A percentile compares a stretch with the other conserved stretches of the same genome.
Evolutionary conservation across 1,140 invertebrate genomes (phyloP).

Genomic region (Lepidurus packardi): DNA sequence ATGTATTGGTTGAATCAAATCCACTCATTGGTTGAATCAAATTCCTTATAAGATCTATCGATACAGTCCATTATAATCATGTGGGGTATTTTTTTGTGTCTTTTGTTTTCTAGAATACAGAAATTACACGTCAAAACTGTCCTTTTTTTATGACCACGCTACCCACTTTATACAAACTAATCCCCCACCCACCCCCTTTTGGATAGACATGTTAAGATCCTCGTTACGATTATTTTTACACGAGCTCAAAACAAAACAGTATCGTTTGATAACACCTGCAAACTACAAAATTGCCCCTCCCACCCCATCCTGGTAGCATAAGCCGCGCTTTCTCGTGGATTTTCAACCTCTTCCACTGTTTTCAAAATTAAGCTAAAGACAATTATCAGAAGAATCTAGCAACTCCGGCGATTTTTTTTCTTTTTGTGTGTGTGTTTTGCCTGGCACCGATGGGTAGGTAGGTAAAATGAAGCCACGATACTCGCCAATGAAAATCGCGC

Average conservation of each 20-base stretch:
- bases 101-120: no score
- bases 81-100: no score
- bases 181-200: background rate
- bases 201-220: background rate
- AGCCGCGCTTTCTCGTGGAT: background rate
- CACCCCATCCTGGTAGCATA: background rate
- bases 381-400: background rate
- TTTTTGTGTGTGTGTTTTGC: background rate
- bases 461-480: background rate
- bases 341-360: background rate
- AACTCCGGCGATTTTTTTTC: background rate
- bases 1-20: slow-evolving; percentile 5
- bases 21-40: background rate
- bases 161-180: slow-evolving; percentile 15
- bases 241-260: background rate
- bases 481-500: background rate
- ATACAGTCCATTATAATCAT: slow-evolving; percentile 10
- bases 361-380: background rate
- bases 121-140: background rate
- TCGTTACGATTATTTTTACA: background rate
- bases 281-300: background rate
- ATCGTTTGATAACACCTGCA: background rate
- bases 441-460: background rate
- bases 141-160: background rate
- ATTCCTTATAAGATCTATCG: background rate